Base-by-base conservation (phyloP, 2,888 invertebrate species). In the Synanthedon tipuliformis region DNA sequence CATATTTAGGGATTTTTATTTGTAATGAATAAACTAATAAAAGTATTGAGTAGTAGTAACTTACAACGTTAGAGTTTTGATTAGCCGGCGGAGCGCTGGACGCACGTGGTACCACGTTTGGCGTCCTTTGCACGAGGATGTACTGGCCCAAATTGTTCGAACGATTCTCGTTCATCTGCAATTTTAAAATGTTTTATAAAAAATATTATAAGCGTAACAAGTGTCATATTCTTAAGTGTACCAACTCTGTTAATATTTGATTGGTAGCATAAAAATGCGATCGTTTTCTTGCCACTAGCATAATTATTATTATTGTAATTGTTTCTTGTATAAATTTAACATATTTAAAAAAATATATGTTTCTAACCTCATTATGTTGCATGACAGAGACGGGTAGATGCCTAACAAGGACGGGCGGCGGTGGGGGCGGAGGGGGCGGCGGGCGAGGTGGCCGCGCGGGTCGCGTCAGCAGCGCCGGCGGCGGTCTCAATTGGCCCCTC, bases 401-500 rank as follows among this genome's bases (percentile, higher is more conserved):
- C 13, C 90, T 79, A 54, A 90, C 86, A 50, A 89, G 59, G 78
- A 90, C 65, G 88, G 86, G 69, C 10, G 34, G 34, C 2, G 34
- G 34, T 90, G 88, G 74, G 40, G 83, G 77, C 41, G 64, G 69
- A 58, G 68, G 67, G 15, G 71, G 68, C n/a, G 75, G 76, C 54
- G 79, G 76, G 1, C 81, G 79, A 41, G 83, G 73, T 5, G 73
- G 64, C 5, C 77, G 68, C 62, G 82, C 53, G 59, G 88, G 73
- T 61, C 79, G 85, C 18, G 90, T 89, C 52, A 94, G 83, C 57
- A 94, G 86, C 56, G 94, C 93, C 3, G 95, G 95, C 12, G 95
- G 95, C 49, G 95, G 95, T 60, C 95, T 93, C 63, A 96, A 79
- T 73, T 96, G 96, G 5, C 94, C 94, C 54, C 94, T 91, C 51